Evolutionary conservation across 2,113 vertebrate species (phyloP).

Genomic region (Equus przewalskii): DNA sequence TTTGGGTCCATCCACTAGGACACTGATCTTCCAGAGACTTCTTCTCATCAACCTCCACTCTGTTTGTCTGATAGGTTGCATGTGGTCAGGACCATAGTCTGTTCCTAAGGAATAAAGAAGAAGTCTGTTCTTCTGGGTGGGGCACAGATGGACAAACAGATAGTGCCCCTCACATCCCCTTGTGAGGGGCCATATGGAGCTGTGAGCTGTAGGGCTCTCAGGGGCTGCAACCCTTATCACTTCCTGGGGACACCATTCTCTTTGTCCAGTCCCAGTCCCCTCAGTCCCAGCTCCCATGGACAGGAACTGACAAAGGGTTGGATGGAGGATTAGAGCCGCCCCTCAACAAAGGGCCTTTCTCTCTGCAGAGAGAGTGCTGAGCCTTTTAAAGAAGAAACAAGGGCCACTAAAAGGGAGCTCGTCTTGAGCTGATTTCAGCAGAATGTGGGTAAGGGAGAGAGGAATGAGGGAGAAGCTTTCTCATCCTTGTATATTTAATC

Average conservation of each 20-base stretch:
- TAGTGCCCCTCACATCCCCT: conserved; percentile 68
- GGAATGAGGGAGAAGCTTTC: not conserved
- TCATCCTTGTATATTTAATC: not conserved
- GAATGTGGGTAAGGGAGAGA: not conserved
- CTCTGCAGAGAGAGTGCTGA: not conserved
- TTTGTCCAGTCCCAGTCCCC: not conserved
- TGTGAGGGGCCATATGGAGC: too few species aligned
- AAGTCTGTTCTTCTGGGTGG: conserved; percentile 97
- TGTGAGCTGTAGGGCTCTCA: too few species aligned
- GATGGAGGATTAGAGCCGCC: not conserved
- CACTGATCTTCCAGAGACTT: not conserved
- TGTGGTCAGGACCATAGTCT: conserved; percentile 99
- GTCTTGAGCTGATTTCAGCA: not conserved
- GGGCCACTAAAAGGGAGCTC: not conserved
- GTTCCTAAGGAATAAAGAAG: conserved; percentile 93
- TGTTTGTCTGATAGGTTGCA: conserved; percentile 89
- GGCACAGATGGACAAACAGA: conserved; percentile 98
- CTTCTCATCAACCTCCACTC: not conserved
- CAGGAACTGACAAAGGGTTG: not conserved
- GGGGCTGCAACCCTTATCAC: too few species aligned
- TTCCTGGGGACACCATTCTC: not conserved
- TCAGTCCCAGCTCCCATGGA: not conserved
- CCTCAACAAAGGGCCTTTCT: not conserved
- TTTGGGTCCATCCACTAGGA: not conserved
- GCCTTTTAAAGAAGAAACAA: not conserved